Percentiles rank a stretch among this genome's conserved stretches.
These are phyloP conservation scores for Glyphotaelius pellucidus DNA, from an alignment of 2,888 invertebrate genomes.

Conservation along the genomic window DNA sequence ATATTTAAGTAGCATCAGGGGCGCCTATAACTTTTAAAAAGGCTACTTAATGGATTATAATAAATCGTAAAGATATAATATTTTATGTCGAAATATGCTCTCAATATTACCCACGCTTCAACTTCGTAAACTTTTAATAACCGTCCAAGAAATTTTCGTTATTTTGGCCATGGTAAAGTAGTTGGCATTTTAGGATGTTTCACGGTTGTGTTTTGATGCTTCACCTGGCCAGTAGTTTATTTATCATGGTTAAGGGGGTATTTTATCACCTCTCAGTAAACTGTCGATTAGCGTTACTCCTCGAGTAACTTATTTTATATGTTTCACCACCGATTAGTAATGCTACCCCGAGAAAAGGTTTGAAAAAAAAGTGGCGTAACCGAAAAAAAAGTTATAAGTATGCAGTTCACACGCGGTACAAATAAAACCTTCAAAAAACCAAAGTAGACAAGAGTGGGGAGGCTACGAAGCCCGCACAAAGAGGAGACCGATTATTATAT, in stretches of 20 bases:
- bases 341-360: no score
- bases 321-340: no score
- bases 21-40: conserved; percentile 34
- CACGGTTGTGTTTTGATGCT: not conserved
- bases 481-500: no score
- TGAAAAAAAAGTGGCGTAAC: no score
- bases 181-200: not conserved
- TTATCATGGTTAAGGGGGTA: not conserved
- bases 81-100: conserved; percentile 19
- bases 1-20: conserved; percentile 29
- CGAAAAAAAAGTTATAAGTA: no score
- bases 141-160: not conserved
- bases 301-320: no score
- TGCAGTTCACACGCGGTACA: no score
- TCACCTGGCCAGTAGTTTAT: not conserved
- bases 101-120: not conserved
- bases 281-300: no score
- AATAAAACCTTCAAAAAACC: no score
- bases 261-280: no score
- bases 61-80: conserved; percentile 25
- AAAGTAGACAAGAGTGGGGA: no score
- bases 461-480: no score
- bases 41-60: conserved; percentile 9
- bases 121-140: not conserved
- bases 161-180: not conserved